Percentiles rank a stretch among this genome's conserved stretches.
Conservation (phyloP, 2,888 invertebrate genomes). For the Drosophila borborema region DNA sequence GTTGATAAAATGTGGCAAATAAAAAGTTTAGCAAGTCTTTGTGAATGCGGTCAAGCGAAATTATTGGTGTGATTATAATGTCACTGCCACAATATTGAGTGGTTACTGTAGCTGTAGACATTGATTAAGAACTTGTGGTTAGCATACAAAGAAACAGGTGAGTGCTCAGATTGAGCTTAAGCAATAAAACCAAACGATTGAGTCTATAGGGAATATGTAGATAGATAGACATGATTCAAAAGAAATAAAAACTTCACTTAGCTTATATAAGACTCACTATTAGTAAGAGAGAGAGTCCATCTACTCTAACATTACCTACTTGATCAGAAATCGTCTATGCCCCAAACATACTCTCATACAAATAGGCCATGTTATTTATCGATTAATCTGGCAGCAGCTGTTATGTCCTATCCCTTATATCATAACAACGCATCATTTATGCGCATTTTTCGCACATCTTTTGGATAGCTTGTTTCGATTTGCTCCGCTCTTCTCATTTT, state of each 20-base stretch:
- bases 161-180: not conserved
- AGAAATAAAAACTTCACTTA: not conserved
- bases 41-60: slow-evolving; percentile 31
- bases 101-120: slow-evolving; percentile 13
- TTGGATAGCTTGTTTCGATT: slow-evolving; percentile 11
- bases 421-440: slow-evolving; percentile 29
- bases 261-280: too few species aligned
- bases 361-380: slow-evolving; percentile 27
- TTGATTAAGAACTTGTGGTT: slow-evolving; percentile 3
- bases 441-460: slow-evolving; percentile 47
- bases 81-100: slow-evolving; percentile 24
- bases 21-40: slow-evolving; percentile 55
- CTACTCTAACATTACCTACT: not conserved
- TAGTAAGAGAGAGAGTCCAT: too few species aligned
- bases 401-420: slow-evolving; percentile 16
- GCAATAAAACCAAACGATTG: not conserved
- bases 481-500: not conserved
- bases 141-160: not conserved
- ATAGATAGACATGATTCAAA: too few species aligned
- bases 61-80: slow-evolving; percentile 47
- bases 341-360: not conserved
- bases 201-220: not conserved
- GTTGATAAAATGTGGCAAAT: slow-evolving; percentile 78
- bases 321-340: not conserved
- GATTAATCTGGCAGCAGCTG: slow-evolving; percentile 33